Percentiles rank a stretch among this genome's conserved stretches.
Conservation (phyloP, 2,113 vertebrate genomes). For the Gopherus evgoodei region DNA sequence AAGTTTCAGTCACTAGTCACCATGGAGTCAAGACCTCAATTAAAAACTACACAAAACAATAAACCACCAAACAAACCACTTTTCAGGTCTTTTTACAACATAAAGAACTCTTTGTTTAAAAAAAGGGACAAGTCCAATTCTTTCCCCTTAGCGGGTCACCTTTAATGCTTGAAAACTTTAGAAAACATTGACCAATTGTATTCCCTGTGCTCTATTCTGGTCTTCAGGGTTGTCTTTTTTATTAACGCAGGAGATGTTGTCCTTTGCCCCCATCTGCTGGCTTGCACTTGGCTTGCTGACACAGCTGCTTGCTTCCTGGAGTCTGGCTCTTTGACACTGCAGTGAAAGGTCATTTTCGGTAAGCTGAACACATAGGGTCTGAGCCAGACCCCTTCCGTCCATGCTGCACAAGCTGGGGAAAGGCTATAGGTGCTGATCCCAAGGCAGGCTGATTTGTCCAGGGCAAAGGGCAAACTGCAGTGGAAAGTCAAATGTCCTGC, state of each 20-base stretch:
- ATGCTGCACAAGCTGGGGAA: background rate
- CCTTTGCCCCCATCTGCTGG: background rate
- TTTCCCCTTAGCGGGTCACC: background rate
- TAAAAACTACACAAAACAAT: background rate
- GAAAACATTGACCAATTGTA: background rate
- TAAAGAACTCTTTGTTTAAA: background rate
- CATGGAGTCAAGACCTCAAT: background rate
- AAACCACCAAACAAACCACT: rapidly evolving
- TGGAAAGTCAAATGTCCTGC: background rate
- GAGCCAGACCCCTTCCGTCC: background rate
- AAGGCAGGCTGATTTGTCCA: background rate
- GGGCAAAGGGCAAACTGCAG: background rate
- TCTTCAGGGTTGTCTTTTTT: background rate
- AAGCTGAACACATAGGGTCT: background rate
- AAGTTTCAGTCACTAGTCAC: background rate
- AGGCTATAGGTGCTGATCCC: background rate
- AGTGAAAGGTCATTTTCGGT: background rate
- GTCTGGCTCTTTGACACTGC: rapidly evolving
- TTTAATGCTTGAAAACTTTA: background rate
- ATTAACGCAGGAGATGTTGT: background rate
- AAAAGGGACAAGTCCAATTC: rapidly evolving
- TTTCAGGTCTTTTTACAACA: background rate
- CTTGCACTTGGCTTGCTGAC: background rate
- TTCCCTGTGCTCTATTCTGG: background rate
- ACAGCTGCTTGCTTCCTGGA: background rate